A percentile compares a stretch with the other conserved stretches of the same genome.
phyloP scores from a whole-genome alignment of 2,888 invertebrate species.

The Eupithecia subfuscata region DNA sequence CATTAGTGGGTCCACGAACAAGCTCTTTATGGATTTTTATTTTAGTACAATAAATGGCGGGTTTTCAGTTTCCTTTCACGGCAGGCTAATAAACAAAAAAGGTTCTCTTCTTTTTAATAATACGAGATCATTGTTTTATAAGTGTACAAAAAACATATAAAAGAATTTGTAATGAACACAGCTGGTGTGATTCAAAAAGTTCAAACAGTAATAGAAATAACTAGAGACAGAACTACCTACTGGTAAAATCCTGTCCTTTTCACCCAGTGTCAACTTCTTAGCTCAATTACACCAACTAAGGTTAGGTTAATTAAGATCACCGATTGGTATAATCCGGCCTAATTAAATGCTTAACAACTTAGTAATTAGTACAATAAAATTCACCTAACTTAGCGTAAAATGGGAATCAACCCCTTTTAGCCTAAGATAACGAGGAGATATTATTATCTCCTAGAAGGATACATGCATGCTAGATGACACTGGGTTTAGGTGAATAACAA shows the following conservation, averaged over 20 bases:
- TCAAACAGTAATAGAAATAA: conserved; percentile 45
- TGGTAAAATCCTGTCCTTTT: conserved; percentile 20
- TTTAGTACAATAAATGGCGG: conserved; percentile 7
- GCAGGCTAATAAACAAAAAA: conserved; percentile 41
- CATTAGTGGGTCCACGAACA: background rate
- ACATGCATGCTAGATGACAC: conserved; percentile 14
- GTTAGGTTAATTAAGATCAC: conserved; percentile 2
- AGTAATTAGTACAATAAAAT: conserved; percentile 1
- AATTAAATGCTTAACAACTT: conserved; percentile 5
- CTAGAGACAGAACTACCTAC: conserved; percentile 32
- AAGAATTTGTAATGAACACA: conserved; percentile 68
- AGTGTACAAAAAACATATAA: conserved; percentile 53
- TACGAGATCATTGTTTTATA: conserved; percentile 80
- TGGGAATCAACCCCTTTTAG: background rate
- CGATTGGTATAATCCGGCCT: background rate
- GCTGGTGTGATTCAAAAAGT: conserved; percentile 70
- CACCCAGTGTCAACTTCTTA: conserved; percentile 24
- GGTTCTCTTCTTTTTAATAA: conserved; percentile 61
- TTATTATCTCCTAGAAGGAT: background rate
- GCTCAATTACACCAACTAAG: background rate
- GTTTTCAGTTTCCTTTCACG: conserved; percentile 21
- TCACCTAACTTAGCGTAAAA: background rate
- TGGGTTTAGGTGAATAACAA: conserved; percentile 25
- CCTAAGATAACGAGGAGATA: background rate
- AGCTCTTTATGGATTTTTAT: background rate